A percentile compares a stretch with the other conserved stretches of the same genome.
These are phyloP conservation scores for Amblyornis subalaris DNA, from an alignment of 2,113 vertebrate genomes.

Conservation along the genomic window DNA sequence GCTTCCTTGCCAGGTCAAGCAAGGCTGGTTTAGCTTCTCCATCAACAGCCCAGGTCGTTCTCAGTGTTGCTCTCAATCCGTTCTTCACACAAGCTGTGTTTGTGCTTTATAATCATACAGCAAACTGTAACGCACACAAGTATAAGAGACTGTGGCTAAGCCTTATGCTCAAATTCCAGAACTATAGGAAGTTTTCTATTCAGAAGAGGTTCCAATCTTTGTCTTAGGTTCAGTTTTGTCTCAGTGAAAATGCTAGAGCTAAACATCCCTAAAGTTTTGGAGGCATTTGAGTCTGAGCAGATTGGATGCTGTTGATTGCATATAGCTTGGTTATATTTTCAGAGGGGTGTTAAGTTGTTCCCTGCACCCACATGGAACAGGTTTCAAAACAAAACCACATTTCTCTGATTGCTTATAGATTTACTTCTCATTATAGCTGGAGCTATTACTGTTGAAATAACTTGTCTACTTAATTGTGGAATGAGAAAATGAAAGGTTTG, in stretches of 20 bases:
- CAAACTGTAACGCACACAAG: not conserved
- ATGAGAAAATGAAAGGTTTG: not conserved
- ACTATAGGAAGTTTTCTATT: not conserved
- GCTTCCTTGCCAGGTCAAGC: not conserved
- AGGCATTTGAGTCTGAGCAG: not conserved
- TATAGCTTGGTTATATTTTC: not conserved
- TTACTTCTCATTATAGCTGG: not conserved
- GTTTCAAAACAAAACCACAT: not conserved
- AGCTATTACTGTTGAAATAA: not conserved
- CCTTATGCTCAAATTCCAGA: not conserved
- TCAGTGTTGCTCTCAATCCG: not conserved
- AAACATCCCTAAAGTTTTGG: not conserved
- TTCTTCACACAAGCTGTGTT: not conserved
- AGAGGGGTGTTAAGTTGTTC: not conserved
- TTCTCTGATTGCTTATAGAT: not conserved
- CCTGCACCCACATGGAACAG: not conserved
- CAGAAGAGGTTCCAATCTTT: not conserved
- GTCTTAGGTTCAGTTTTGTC: not conserved
- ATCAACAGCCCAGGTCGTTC: not conserved
- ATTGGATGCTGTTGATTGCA: not conserved
- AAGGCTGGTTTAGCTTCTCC: not conserved
- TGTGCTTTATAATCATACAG: not conserved
- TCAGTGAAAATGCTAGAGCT: not conserved
- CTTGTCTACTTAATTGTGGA: not conserved
- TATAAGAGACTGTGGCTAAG: not conserved